Evolutionary conservation across 1,140 invertebrate species (phyloP), one percentile per base, ranked within the genome.

Genomic region (Babylonia areolata): DNA sequence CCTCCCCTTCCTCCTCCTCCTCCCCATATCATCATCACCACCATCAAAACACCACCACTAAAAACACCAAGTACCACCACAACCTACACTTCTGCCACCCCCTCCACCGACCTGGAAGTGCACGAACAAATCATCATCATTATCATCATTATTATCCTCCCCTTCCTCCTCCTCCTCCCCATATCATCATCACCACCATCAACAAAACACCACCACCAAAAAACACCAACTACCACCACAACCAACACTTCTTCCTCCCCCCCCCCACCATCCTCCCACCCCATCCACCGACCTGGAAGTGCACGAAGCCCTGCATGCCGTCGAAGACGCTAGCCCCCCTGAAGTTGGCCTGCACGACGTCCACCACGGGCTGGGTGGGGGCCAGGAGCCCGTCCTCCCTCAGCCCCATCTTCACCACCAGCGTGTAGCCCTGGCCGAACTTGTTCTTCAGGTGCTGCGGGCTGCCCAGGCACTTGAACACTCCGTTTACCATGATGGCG

Each of bases 241-340:
- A 71, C 28, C 9, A 9, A 71, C 69, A 71, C 69, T 9, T n/a
- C 69, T n/a, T n/a, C n/a, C n/a, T n/a, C n/a, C n/a, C n/a, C 46
- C 46, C 9, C 0, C 46, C 17, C 46, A 51, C 9, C 46, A 51
- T 17, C 9, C 9, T 3, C 2, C 46, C 9, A 51, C 46, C 46
- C 17, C 9, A 12, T 17, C 46, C 46, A 9, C 17, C 0, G 6
- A 94, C 87, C 69, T 92, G 92, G 85, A 93, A 94, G 81, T 93
- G 88, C 37, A 96, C 93, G 85, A 97, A 95, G 84, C 96, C 96
- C 87, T 96, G 95, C 92, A 97, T 96, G 39, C 96, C 95, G 92
- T 97, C 97, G 87, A 96, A 96, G 87, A 93, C 94, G 87, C 90
- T 37, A 80, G 85, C 84, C 12, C 87, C 88, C 1, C 88, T 87